Base-by-base conservation (phyloP, 2,888 invertebrate genomes). In the Doris montereyensis region DNA sequence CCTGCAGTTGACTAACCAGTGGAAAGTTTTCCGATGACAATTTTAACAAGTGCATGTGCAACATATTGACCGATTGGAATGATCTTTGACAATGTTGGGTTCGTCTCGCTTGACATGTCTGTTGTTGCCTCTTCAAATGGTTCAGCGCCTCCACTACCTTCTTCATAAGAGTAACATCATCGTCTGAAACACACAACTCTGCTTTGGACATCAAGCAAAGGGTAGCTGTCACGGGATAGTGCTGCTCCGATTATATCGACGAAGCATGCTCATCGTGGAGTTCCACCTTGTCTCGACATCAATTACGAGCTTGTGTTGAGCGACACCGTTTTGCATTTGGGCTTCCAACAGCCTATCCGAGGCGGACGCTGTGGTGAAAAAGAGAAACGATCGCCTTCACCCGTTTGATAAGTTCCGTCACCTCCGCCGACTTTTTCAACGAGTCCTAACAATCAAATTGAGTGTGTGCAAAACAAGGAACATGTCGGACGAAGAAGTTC, bases 261-360 rank as follows among this genome's bases (percentile, higher is more conserved):
- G 67, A 28, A 67, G 28, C 67, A 67, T 67, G 26, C 8, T 8
- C 67, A 67, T n/a, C 10, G 67, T 67, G n/a, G 67, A 67, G 67
- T 26, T 67, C 67, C 67, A 67, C 28, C 67, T 67, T 26, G 24
- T 67, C 26, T 67, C 67, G 10, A 67, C 67, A 26, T 67, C 67
- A 28, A 24, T 67, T 2, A 67, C 28, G 26, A 67, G 13, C 26
- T 67, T 67, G 26, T 24, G 28, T 28, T 67, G 5, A 8, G 26
- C 26, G 8, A 8, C 8, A 26, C 26, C 26, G n/a, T 67, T 13
- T 28, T 67, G 67, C 28, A 26, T 26, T 28, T 67, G 67, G 26
- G 26, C 24, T 26, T 67, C 67, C 8, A 8, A 30, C 13, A 67
- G 67, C 24, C 30, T n/a, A 28, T 67, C 67, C 10, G 67, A n/a